phyloP scores from a whole-genome alignment of 1,140 invertebrate species.

The Bombus sylvicola region DNA sequence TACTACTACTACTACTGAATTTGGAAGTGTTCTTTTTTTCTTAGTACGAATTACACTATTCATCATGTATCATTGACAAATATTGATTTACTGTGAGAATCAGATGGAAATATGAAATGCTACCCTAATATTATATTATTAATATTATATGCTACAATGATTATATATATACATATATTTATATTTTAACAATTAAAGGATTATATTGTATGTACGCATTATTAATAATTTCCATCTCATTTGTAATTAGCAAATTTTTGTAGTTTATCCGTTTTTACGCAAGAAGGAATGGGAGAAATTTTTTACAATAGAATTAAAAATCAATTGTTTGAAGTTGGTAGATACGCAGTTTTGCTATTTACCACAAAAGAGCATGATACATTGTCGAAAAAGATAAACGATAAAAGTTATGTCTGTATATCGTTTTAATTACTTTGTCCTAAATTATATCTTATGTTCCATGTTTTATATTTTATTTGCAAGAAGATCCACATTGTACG shows the following conservation, averaged over 20 bases:
- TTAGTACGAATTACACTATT: conserved; percentile 44
- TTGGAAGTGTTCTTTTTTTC: conserved; percentile 46
- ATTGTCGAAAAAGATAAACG: conserved; percentile 29
- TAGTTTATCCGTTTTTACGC: conserved; percentile 42
- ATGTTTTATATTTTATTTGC: conserved; percentile 23
- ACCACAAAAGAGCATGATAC: conserved; percentile 38
- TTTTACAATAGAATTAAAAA: conserved; percentile 29
- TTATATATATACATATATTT: conserved; percentile 76
- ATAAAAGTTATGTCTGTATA: conserved; percentile 25
- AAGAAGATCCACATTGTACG: conserved; percentile 60
- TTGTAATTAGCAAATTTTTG: conserved; percentile 49
- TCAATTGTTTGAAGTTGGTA: conserved; percentile 24
- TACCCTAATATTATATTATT: conserved; percentile 67
- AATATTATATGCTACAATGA: conserved; percentile 65
- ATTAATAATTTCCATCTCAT: conserved; percentile 70
- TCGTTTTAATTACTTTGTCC: conserved; percentile 39
- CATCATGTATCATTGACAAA: conserved; percentile 62
- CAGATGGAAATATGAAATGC: conserved; percentile 65
- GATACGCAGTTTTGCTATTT: conserved; percentile 38
- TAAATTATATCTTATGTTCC: conserved; percentile 28
- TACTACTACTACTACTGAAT: conserved; percentile 47
- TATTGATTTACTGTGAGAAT: conserved; percentile 62
- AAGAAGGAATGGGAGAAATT: conserved; percentile 28
- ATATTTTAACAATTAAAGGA: conserved; percentile 80
- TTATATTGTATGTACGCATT: conserved; percentile 73